Evolutionary conservation across 2,797 vertebrate species (phyloP).

Genomic region (Molossus molossus): DNA sequence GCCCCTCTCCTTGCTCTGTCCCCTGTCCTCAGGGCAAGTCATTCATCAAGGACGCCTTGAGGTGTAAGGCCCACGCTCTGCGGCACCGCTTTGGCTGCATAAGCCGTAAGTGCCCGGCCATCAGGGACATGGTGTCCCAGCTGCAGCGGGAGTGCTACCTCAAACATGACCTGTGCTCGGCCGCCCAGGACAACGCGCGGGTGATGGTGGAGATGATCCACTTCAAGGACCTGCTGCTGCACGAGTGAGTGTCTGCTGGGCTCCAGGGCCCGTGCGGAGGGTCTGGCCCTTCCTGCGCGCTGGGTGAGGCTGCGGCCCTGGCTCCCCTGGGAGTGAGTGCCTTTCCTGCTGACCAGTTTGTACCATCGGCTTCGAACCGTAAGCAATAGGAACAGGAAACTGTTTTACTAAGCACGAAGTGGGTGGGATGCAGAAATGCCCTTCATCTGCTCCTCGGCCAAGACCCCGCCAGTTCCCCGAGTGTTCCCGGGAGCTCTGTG

Average conservation of each 20-base stretch:
- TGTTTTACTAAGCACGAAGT: neutral
- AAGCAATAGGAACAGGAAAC: neutral
- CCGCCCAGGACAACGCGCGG: constrained; percentile 97
- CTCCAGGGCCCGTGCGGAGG: neutral
- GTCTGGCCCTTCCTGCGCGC: neutral
- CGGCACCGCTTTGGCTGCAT: constrained; percentile 99
- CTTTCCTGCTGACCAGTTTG: constrained; percentile 12
- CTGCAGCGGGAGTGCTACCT: constrained; percentile 98
- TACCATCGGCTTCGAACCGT: neutral
- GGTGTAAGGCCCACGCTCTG: constrained; percentile 98
- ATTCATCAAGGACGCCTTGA: constrained; percentile 99
- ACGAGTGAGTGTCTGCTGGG: constrained; percentile 93
- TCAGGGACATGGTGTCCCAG: constrained; percentile 99
- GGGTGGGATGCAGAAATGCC: neutral
- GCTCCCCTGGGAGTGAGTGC: neutral
- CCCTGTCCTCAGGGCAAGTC: constrained; percentile 95
- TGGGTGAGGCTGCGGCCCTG: neutral
- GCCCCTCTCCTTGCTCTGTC: neutral
- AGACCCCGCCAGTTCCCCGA: neutral
- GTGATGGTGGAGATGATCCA: constrained; percentile 99
- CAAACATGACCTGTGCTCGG: constrained; percentile 97
- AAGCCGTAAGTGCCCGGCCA: constrained; percentile 98
- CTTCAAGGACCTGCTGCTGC: constrained; percentile 98
- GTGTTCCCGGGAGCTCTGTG: neutral
- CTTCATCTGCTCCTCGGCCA: neutral